Percentiles rank a stretch among this genome's conserved stretches.
phyloP scores from a whole-genome alignment of 1,140 invertebrate species.

The Galleria mellonella region DNA sequence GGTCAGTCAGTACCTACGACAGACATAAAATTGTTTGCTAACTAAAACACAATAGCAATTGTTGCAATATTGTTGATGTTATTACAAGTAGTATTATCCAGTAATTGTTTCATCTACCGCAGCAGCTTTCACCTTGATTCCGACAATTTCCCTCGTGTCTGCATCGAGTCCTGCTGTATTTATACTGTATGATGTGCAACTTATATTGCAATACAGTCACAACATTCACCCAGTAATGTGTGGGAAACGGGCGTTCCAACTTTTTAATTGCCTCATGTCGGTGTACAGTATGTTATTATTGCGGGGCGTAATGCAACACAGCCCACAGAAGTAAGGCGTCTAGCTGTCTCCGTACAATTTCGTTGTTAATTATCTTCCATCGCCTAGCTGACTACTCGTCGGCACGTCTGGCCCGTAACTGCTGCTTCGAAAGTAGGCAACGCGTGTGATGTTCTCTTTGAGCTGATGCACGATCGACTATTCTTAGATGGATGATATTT shows the following conservation, averaged over 20 bases:
- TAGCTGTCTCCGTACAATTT: conserved; percentile 68
- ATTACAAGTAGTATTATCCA: conserved; percentile 40
- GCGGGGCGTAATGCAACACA: conserved; percentile 46
- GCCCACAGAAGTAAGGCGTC: conserved; percentile 61
- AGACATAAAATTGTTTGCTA: conserved; percentile 40
- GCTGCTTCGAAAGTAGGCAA: conserved; percentile 46
- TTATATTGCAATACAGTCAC: conserved; percentile 30
- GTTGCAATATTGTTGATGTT: conserved; percentile 22
- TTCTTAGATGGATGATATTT: conserved; percentile 37
- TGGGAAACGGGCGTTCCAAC: conserved; percentile 47
- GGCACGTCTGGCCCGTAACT: conserved; percentile 52
- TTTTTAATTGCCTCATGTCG: conserved; percentile 57
- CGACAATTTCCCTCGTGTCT: conserved; percentile 36
- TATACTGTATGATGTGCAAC: conserved; percentile 13
- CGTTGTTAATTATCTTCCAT: conserved; percentile 62
- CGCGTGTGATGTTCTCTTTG: conserved; percentile 20
- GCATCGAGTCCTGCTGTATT: conserved; percentile 24
- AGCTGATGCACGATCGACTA: conserved; percentile 25
- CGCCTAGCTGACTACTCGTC: conserved; percentile 37
- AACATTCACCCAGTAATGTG: conserved; percentile 43
- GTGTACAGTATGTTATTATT: conserved; percentile 52
- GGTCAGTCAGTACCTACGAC: conserved; percentile 25
- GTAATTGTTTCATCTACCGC: conserved; percentile 36
- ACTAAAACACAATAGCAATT: conserved; percentile 8
- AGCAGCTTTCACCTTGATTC: conserved; percentile 48